Evolutionary conservation across 2,888 invertebrate genomes (phyloP).

Genomic region (Brachyopa scutellaris): DNA sequence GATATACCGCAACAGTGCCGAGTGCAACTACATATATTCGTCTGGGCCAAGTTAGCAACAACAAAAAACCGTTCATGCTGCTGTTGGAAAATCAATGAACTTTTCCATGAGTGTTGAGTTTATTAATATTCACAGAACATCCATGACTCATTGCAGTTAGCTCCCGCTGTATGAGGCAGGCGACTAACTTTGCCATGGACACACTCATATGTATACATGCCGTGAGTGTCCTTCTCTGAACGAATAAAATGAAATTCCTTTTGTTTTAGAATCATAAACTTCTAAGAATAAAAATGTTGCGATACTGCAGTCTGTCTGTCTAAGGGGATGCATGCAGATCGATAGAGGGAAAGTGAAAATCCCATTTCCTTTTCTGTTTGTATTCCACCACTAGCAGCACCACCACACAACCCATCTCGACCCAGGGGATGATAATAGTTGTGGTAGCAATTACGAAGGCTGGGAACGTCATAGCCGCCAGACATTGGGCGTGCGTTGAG

Average conservation of each 20-base stretch:
- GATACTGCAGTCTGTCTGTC: slow-evolving; percentile 16
- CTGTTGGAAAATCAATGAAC: slow-evolving; percentile 47
- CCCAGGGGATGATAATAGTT: slow-evolving; percentile 50
- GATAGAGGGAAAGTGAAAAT: slow-evolving; percentile 49
- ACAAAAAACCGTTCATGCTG: too few relatives aligned
- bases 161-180: neutral
- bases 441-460: slow-evolving; percentile 42
- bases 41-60: slow-evolving; percentile 13
- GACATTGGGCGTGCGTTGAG: slow-evolving; percentile 64
- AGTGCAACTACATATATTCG: neutral
- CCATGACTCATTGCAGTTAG: slow-evolving; percentile 45
- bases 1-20: too few relatives aligned
- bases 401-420: slow-evolving; percentile 23
- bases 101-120: slow-evolving; percentile 52
- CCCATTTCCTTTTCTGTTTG: neutral
- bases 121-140: slow-evolving; percentile 32
- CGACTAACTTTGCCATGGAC: neutral
- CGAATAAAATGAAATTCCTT: slow-evolving; percentile 3
- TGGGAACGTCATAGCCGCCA: slow-evolving; percentile 61
- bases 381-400: neutral
- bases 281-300: slow-evolving; percentile 26
- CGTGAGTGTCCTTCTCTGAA: slow-evolving; percentile 2
- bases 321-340: slow-evolving; percentile 32
- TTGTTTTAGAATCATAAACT: slow-evolving; percentile 9
- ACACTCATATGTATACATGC: neutral